phyloP scores from a whole-genome alignment of 2,888 invertebrate species.

The Nomada fabriciana region DNA sequence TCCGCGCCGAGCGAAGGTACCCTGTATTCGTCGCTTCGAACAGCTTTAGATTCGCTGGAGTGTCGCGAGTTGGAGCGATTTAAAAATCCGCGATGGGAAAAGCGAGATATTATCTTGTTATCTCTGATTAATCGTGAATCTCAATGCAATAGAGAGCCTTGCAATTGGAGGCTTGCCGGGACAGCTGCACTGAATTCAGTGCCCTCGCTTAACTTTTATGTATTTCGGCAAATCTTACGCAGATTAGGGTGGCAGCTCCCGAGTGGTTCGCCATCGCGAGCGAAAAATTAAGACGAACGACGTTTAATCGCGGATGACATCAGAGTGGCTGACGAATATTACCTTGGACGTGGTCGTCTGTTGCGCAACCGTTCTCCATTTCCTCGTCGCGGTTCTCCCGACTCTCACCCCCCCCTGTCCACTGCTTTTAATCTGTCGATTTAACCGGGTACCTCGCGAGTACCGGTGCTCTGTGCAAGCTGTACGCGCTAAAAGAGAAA shows the following conservation, averaged over 20 bases:
- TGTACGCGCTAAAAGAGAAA: constrained; percentile 33
- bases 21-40: not conserved
- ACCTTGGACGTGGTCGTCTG: constrained; percentile 8
- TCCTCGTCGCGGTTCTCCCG: not conserved
- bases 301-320: constrained; percentile 38
- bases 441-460: constrained; percentile 35
- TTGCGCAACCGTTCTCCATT: constrained; percentile 38
- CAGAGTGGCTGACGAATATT: constrained; percentile 18
- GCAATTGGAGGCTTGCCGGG: too few species aligned
- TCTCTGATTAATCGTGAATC: not conserved
- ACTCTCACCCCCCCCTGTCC: constrained; percentile 2
- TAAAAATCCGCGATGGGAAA: not conserved
- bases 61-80: not conserved
- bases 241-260: too few species aligned
- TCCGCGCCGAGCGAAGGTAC: too few species aligned
- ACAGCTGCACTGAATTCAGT: too few species aligned
- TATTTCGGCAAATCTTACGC: too few species aligned
- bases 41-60: not conserved
- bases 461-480: constrained; percentile 1
- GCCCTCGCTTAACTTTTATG: too few species aligned
- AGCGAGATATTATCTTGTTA: not conserved
- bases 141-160: not conserved
- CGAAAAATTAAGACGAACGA: constrained; percentile 25
- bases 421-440: constrained; percentile 49
- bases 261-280: constrained; percentile 3